Conservation (phyloP, 2,797 vertebrate genomes). For the Microtus obscurus region DNA sequence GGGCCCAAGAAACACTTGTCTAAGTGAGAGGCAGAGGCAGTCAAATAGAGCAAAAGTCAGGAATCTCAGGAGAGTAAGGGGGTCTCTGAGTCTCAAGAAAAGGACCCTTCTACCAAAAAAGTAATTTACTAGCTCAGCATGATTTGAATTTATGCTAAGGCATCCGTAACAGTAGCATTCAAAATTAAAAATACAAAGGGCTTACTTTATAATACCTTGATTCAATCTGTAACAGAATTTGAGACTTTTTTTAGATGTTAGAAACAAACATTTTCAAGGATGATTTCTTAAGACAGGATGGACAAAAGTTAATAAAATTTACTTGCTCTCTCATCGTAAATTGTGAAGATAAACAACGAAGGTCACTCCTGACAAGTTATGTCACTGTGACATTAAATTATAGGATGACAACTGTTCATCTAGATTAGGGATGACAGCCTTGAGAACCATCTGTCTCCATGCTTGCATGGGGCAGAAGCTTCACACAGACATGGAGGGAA, state of each 20-base stretch:
- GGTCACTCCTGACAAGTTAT: neutral
- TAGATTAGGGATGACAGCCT: neutral
- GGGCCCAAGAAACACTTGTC: neutral
- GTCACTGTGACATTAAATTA: neutral
- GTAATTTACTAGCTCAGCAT: neutral
- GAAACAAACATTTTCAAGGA: neutral
- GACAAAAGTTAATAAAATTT: neutral
- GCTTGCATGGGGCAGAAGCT: neutral
- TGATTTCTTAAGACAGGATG: neutral
- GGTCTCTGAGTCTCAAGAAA: neutral
- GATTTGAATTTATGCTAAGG: neutral
- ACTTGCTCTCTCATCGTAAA: neutral
- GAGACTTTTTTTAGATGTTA: neutral
- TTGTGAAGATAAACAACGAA: neutral
- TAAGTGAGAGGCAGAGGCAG: neutral
- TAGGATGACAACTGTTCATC: neutral
- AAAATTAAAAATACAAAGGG: neutral
- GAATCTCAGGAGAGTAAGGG: neutral
- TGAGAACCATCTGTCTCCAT: neutral
- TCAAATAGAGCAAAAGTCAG: neutral
- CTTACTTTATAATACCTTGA: neutral
- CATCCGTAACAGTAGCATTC: neutral
- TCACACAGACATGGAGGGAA: neutral
- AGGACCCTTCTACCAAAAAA: neutral
- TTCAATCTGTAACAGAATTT: conserved; percentile 28